phyloP scores from a whole-genome alignment of 2,888 invertebrate species.

The Sturmia bella region DNA sequence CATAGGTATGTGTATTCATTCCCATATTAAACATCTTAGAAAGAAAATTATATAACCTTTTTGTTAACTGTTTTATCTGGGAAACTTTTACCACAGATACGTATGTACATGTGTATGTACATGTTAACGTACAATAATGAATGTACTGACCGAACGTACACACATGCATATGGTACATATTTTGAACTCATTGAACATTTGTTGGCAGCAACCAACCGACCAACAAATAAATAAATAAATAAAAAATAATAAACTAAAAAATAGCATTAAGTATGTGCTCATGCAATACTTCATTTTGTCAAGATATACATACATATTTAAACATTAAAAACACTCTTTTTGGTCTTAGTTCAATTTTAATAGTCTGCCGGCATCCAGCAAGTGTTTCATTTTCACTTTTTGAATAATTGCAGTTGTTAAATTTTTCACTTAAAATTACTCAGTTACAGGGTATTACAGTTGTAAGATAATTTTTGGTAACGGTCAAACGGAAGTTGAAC shows the following conservation, averaged over 20 bases:
- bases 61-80: conserved; percentile 15
- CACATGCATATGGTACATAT: conserved; percentile 35
- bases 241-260: conserved; percentile 50
- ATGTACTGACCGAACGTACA: conserved; percentile 20
- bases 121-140: neutral
- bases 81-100: conserved; percentile 55
- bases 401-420: conserved; percentile 37
- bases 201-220: conserved; percentile 40
- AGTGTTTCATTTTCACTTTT: conserved; percentile 67
- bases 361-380: conserved; percentile 55
- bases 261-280: conserved; percentile 59
- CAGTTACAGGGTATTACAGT: conserved; percentile 42
- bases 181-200: conserved; percentile 64
- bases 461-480: conserved; percentile 40
- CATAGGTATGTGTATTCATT: neutral
- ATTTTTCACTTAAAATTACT: conserved; percentile 15
- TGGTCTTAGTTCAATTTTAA: conserved; percentile 21
- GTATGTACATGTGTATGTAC: neutral
- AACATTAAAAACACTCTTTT: conserved; percentile 27
- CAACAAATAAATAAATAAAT: too few species aligned
- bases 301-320: conserved; percentile 45
- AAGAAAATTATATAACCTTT: conserved; percentile 57
- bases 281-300: conserved; percentile 65
- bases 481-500: conserved; percentile 31
- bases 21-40: conserved; percentile 40